A percentile compares a stretch with the other conserved stretches of the same genome.
These are phyloP conservation scores for Pristis pectinata DNA, from an alignment of 2,797 vertebrate genomes.

Conservation along the genomic window DNA sequence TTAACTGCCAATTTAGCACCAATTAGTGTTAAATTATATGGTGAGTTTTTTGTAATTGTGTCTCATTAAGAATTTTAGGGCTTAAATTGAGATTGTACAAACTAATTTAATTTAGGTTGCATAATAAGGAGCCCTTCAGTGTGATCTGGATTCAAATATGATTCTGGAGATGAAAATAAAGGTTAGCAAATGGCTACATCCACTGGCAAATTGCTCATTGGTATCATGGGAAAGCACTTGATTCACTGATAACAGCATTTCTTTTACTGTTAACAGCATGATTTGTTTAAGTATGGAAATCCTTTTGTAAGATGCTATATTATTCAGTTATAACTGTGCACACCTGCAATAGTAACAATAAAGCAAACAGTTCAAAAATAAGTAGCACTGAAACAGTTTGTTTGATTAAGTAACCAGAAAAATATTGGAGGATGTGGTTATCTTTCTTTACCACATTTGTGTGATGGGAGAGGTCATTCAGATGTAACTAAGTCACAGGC, in stretches of 20 bases:
- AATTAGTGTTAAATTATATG: slow-evolving; percentile 6
- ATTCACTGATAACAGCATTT: neutral
- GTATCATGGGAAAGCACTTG: neutral
- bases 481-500: neutral
- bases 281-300: neutral
- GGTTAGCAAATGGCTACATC: neutral
- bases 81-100: neutral
- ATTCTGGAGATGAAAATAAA: neutral
- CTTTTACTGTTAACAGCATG: neutral
- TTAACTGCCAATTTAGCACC: neutral
- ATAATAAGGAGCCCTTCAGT: slow-evolving; percentile 10
- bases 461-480: neutral
- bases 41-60: neutral
- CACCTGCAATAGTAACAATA: neutral
- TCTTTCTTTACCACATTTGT: neutral
- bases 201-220: neutral
- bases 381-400: neutral
- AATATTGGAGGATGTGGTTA: too few species aligned
- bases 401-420: neutral
- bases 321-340: neutral
- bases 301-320: neutral
- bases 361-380: neutral
- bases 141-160: neutral
- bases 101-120: neutral
- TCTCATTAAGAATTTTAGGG: neutral